Percentiles rank a stretch among this genome's conserved stretches.
Evolutionary conservation across 2,888 invertebrate genomes (phyloP).

Genomic region (Vanessa cardui): DNA sequence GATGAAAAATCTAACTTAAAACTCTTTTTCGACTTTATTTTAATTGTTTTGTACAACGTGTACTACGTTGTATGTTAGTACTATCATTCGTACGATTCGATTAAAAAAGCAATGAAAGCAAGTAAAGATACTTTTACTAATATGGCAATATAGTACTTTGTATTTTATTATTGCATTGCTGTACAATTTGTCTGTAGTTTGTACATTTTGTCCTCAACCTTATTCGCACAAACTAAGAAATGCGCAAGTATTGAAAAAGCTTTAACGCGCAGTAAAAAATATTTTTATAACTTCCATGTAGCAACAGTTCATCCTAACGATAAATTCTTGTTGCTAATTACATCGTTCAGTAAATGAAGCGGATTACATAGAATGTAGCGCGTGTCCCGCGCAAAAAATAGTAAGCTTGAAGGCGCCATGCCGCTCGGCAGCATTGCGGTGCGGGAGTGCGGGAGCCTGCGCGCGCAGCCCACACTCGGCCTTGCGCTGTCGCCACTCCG

Average conservation of each 20-base stretch:
- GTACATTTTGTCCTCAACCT: not conserved
- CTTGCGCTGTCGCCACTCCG: conserved; percentile 64
- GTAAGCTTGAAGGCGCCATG: conserved; percentile 40
- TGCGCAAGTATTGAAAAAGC: not conserved
- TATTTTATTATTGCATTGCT: too few species aligned
- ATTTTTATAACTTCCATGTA: conserved; percentile 14
- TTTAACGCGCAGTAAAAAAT: not conserved
- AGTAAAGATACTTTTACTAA: too few species aligned
- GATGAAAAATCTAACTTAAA: too few species aligned
- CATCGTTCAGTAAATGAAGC: conserved; percentile 34
- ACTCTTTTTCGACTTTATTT: too few species aligned
- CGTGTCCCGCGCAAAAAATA: conserved; percentile 53
- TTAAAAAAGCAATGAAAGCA: too few species aligned
- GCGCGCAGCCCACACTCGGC: conserved; percentile 62
- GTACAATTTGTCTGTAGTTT: not conserved
- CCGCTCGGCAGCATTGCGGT: conserved; percentile 33
- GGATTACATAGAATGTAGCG: conserved; percentile 34
- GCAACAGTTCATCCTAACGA: conserved; percentile 33
- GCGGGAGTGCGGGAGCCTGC: conserved; percentile 46
- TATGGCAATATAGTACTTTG: too few species aligned
- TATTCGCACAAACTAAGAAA: not conserved
- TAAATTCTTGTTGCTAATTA: conserved; percentile 35
- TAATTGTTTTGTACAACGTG: too few species aligned
- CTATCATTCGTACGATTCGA: too few species aligned
- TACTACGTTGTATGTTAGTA: too few species aligned